A percentile compares a stretch with the other conserved stretches of the same genome.
These are phyloP conservation scores for Tetramorium parvispinum DNA, from an alignment of 1,140 invertebrate species.

Conservation along the genomic window DNA sequence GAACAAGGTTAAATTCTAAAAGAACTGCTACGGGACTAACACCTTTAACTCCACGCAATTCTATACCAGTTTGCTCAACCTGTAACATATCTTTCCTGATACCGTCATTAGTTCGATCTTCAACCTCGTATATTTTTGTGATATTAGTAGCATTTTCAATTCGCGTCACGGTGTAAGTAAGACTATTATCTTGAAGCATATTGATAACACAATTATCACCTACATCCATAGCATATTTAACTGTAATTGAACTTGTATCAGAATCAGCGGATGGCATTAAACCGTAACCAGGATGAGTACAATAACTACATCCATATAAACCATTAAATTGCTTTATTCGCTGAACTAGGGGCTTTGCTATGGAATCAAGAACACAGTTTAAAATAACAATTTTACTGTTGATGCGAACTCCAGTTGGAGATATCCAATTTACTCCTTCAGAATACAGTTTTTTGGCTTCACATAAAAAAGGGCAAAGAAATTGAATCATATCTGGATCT, in stretches of 20 bases:
- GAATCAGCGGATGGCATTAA: background rate
- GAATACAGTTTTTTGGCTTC: background rate
- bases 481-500: slow-evolving; percentile 14
- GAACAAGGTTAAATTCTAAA: background rate
- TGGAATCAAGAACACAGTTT: background rate
- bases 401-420: background rate
- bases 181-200: slow-evolving; percentile 4
- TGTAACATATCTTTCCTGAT: slow-evolving; percentile 1
- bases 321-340: background rate
- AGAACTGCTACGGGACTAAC: background rate
- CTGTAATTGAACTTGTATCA: background rate
- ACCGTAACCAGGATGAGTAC: background rate
- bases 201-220: background rate
- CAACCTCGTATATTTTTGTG: background rate
- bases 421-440: background rate
- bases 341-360: background rate
- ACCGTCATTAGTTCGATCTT: background rate
- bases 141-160: background rate
- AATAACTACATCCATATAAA: background rate
- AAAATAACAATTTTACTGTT: background rate
- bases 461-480: background rate
- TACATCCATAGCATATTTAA: background rate
- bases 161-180: background rate
- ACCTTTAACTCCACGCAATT: background rate
- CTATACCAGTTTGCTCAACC: background rate